phyloP scores from a whole-genome alignment of 2,113 vertebrate genomes.

The Lichenostomus cassidix region DNA sequence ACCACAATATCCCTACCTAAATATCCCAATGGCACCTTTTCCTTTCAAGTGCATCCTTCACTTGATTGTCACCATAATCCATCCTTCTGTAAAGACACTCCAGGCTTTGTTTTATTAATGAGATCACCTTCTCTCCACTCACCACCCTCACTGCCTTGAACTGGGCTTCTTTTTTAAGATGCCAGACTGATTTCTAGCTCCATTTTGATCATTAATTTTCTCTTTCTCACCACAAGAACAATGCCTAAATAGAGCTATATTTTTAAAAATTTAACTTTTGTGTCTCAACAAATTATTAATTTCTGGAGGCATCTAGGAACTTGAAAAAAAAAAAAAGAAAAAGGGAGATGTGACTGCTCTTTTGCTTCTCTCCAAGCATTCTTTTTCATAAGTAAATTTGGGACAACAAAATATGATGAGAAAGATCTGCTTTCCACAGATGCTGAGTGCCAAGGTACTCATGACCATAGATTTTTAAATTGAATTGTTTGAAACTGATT shows the following conservation, averaged over 20 bases:
- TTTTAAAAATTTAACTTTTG: not conserved
- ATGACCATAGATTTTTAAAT: not conserved
- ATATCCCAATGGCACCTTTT: constrained; percentile 37
- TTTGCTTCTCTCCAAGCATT: not conserved
- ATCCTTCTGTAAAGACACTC: constrained; percentile 23
- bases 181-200: not conserved
- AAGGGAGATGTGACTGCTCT: not conserved
- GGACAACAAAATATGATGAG: not conserved
- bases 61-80: constrained; percentile 9
- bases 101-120: constrained; percentile 32
- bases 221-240: not conserved
- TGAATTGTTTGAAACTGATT: not conserved
- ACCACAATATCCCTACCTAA: not conserved
- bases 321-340: not conserved
- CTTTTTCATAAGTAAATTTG: not conserved
- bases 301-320: not conserved
- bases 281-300: not conserved
- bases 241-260: not conserved
- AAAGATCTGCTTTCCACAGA: not conserved
- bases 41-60: constrained; percentile 55
- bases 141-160: not conserved
- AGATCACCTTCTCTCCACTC: not conserved
- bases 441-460: not conserved
- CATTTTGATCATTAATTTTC: not conserved
- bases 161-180: not conserved